Percentiles rank a stretch among this genome's conserved stretches.
These are phyloP conservation scores for Dicentrarchus labrax DNA, from an alignment of 2,113 vertebrate species.

Conservation along the genomic window DNA sequence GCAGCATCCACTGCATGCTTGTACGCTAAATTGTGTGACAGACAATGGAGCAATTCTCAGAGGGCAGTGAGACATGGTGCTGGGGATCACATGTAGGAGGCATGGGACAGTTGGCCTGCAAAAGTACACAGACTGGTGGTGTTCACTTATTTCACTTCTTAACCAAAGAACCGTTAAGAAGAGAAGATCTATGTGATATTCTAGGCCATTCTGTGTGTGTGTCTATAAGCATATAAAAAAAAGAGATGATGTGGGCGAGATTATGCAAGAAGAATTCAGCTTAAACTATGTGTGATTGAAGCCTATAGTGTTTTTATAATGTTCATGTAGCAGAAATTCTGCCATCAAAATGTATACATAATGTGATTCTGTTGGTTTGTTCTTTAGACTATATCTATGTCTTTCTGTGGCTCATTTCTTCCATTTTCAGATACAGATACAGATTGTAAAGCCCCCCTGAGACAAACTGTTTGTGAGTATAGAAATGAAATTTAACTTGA, in stretches of 20 bases:
- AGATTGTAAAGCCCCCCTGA: too few relatives aligned
- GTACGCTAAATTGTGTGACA: conserved; percentile 15
- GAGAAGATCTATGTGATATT: neutral
- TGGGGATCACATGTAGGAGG: conserved; percentile 48
- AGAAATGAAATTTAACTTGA: too few relatives aligned
- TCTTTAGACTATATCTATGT: too few relatives aligned
- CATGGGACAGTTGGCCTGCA: neutral
- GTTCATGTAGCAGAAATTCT: too few relatives aligned
- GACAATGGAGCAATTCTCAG: conserved; percentile 56
- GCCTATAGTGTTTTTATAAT: too few relatives aligned
- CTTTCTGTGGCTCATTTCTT: too few relatives aligned
- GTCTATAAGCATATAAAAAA: neutral
- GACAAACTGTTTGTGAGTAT: too few relatives aligned
- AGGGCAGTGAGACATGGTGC: conserved; percentile 24
- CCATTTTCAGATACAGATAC: too few relatives aligned
- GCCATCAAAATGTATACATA: too few relatives aligned
- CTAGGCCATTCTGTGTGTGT: neutral
- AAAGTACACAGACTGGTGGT: neutral
- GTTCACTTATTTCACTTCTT: neutral
- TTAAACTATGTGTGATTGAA: neutral
- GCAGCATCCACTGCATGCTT: conserved; percentile 20
- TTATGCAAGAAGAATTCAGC: conserved; percentile 19
- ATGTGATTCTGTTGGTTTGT: too few relatives aligned
- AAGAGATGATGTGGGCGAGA: neutral
- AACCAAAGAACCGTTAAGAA: neutral